phyloP scores from a whole-genome alignment of 2,888 invertebrate genomes.

The Scrobipalpa costella region DNA sequence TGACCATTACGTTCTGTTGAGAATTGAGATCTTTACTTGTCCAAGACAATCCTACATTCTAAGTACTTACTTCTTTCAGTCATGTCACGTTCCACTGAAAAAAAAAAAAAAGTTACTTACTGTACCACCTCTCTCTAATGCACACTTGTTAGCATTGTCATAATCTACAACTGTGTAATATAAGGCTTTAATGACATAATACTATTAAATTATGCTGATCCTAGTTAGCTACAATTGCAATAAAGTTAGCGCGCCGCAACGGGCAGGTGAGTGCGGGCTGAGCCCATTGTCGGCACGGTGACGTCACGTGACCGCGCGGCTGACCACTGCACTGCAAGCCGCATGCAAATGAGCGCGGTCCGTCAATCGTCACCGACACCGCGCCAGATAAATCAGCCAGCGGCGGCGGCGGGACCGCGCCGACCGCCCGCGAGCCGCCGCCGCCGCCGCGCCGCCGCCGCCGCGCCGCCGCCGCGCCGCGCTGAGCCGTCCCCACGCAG shows the following conservation, averaged over 20 bases:
- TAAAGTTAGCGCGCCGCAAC: background rate
- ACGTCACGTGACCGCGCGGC: background rate
- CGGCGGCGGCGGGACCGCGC: no score
- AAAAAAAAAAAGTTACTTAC: background rate
- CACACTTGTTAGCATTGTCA: conserved; percentile 3
- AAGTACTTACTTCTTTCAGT: no score
- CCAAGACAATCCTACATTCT: no score
- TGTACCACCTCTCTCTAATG: background rate
- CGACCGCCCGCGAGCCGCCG: conserved; percentile 6
- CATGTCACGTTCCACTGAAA: no score
- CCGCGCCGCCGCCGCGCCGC: no score
- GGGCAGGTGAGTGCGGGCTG: background rate
- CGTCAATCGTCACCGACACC: conserved; percentile 4
- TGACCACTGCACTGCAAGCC: background rate
- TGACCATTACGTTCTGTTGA: background rate
- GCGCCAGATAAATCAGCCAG: conserved; percentile 6
- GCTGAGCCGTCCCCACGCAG: conserved; percentile 38
- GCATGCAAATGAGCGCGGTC: conserved; percentile 2
- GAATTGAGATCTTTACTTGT: no score
- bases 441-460: conserved; percentile 17
- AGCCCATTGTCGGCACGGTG: background rate
- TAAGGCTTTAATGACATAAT: conserved; percentile 2
- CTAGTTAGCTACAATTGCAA: background rate
- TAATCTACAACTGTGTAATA: background rate
- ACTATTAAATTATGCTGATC: background rate